Percentiles rank a stretch among this genome's conserved stretches.
Conservation (phyloP, 2,113 vertebrate genomes). For the Toxostoma redivivum region DNA sequence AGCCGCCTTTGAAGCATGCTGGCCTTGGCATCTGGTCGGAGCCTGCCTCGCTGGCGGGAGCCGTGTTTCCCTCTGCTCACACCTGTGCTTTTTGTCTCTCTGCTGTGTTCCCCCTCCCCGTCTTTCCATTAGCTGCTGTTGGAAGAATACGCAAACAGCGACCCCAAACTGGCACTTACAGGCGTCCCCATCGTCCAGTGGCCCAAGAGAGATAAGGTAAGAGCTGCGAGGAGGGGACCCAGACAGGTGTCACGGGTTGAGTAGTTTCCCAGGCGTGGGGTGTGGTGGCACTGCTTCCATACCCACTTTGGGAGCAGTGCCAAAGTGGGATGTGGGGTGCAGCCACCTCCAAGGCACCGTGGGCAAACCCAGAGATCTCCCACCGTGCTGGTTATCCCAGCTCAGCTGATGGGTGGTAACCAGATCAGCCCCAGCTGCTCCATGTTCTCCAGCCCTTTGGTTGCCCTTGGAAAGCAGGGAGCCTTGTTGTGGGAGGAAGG, state of each 20-base stretch:
- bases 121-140: conserved; percentile 78
- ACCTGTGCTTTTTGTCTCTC: background rate
- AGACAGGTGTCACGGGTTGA: fast-evolving
- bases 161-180: conserved; percentile 88
- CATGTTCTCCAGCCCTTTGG: background rate
- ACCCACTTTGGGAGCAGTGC: background rate
- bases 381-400: fast-evolving
- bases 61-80: background rate
- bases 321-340: background rate
- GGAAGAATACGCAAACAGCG: conserved; percentile 81
- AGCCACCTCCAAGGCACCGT: fast-evolving
- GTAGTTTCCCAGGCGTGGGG: too few relatives aligned
- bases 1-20: background rate
- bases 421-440: background rate
- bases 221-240: background rate
- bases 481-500: background rate
- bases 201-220: conserved; percentile 90
- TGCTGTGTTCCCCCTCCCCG: background rate
- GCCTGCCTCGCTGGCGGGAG: background rate
- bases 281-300: fast-evolving
- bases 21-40: background rate
- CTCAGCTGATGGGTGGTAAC: background rate
- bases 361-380: background rate
- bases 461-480: background rate
- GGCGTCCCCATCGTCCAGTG: conserved; percentile 95